These are phyloP conservation scores for Phoxinus dragarum DNA, from an alignment of 2,797 vertebrate genomes.

Conservation along the genomic window DNA sequence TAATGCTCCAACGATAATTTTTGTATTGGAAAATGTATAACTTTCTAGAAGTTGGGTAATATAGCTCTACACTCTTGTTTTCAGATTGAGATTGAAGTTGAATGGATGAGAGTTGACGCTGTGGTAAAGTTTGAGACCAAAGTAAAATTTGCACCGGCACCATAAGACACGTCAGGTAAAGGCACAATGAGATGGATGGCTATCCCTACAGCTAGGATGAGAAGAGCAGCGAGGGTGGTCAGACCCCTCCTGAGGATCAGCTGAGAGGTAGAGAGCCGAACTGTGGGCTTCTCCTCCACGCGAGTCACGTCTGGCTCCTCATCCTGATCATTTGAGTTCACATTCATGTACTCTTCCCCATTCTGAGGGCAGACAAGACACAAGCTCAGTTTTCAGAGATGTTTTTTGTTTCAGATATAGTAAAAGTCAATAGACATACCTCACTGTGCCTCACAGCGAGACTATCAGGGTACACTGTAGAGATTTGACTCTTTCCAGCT, in stretches of 20 bases:
- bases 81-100: constrained; percentile 9
- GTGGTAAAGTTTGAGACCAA: constrained; percentile 47
- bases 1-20: background rate
- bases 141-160: constrained; percentile 56
- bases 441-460: constrained; percentile 7
- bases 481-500: constrained; percentile 18
- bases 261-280: constrained; percentile 63
- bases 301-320: background rate
- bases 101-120: constrained; percentile 12
- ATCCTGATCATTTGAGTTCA: constrained; percentile 33
- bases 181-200: constrained; percentile 74
- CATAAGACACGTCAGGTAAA: constrained; percentile 59
- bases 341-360: constrained; percentile 53
- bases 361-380: constrained; percentile 52
- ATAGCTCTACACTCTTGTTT: background rate
- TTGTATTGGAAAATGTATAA: background rate
- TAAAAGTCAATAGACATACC: constrained; percentile 20
- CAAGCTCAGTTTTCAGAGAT: background rate
- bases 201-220: constrained; percentile 76
- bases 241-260: constrained; percentile 77
- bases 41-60: background rate
- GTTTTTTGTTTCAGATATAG: background rate
- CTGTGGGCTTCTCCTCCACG: constrained; percentile 9
- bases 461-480: background rate
- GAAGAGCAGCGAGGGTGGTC: constrained; percentile 65